Base-by-base conservation (phyloP, 2,888 invertebrate species). In the Cryptops parisi region DNA sequence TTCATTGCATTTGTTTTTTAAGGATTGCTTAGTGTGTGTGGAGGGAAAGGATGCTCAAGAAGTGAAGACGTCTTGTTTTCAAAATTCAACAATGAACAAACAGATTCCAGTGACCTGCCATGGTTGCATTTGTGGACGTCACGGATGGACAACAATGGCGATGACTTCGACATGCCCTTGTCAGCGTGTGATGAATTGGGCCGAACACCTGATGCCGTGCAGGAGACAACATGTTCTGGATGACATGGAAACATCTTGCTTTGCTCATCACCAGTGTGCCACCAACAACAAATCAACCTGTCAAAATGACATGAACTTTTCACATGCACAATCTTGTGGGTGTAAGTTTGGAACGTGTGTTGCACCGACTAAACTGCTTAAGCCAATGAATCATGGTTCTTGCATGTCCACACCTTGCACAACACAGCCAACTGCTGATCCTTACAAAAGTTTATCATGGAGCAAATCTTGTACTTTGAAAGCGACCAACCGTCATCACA, bases 141-240 rank as follows among this genome's bases (percentile, higher is more conserved):
- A n/a, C n/a, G n/a, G n/a, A n/a, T n/a, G n/a, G n/a, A n/a, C n/a
- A n/a, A n/a, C n/a, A n/a, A n/a, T n/a, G n/a, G n/a, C n/a, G n/a
- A n/a, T n/a, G n/a, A n/a, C 46, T 3, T 9, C 26, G 26, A n/a
- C 27, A 2, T 55, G 55, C 26, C 40, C 51, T 2, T 55, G 55
- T 33, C 55, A 55, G 26, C 38, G 47, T 19, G 55, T 52, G 5
- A 46, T 55, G 25, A 19, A 55, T 23, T 55, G 55, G 55, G 46
- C 55, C 1, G 52, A 55, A 24, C 40, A 55, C 19, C 26, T 55
- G 39, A 41, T 52, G 25, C 27, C 33, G 23, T 52, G 47, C 19
- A 40, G 39, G 12, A 9, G 43, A 27, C 54, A 12, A 17, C 48
- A 38, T 4, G 22, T 19, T 27, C 17, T 21, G 19, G 27, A 24